Percentiles rank a stretch among this genome's conserved stretches.
These are phyloP conservation scores for Drosophila ohnishii DNA, from an alignment of 1,140 invertebrate genomes.

Conservation along the genomic window DNA sequence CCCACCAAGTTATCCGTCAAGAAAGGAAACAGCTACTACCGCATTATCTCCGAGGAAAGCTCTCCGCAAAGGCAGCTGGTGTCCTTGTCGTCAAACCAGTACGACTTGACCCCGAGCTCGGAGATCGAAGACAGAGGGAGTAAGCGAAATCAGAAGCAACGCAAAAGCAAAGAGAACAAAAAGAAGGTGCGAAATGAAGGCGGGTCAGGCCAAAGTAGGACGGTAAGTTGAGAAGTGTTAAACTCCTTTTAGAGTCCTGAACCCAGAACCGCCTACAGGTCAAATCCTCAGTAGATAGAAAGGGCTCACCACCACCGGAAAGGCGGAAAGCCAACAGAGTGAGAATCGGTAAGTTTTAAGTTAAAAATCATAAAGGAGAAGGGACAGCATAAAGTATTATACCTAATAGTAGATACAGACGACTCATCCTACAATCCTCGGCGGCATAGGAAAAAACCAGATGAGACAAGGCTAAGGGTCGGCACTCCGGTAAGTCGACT, in stretches of 20 bases:
- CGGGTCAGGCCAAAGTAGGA: background rate
- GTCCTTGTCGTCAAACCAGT: background rate
- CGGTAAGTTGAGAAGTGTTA: conserved; percentile 9
- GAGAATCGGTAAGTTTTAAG: conserved; percentile 15
- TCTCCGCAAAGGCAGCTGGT: background rate
- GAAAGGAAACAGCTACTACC: conserved; percentile 2
- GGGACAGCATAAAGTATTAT: background rate
- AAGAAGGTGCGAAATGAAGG: background rate
- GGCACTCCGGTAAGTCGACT: conserved; percentile 14
- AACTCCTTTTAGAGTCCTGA: background rate
- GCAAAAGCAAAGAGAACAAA: background rate
- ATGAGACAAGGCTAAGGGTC: background rate
- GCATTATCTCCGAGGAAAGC: background rate
- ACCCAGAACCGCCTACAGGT: conserved; percentile 1
- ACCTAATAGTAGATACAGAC: background rate
- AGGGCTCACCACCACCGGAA: background rate
- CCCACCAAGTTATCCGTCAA: conserved; percentile 18
- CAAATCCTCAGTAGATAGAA: conserved; percentile 7
- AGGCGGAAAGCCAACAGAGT: background rate
- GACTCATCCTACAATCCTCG: conserved; percentile 5
- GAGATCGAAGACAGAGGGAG: conserved; percentile 4
- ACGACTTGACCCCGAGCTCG: background rate
- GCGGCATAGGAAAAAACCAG: background rate
- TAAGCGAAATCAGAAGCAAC: background rate
- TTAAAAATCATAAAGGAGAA: background rate